Conservation (phyloP, 2,113 vertebrate species). For the Setophaga kirtlandii region DNA sequence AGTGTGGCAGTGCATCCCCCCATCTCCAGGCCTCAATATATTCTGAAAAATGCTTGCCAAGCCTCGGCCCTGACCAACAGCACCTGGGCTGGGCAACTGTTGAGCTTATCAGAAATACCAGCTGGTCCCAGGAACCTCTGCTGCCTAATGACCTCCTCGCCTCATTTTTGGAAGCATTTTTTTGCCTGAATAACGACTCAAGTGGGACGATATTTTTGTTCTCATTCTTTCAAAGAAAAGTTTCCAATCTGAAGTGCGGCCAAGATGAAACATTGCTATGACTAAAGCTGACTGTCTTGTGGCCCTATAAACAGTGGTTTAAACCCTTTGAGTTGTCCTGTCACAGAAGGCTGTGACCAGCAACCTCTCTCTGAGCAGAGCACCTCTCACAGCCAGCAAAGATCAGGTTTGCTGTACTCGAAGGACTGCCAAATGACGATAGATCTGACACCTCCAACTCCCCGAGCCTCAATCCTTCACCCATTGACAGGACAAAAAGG, state of each 20-base stretch:
- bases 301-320: not conserved
- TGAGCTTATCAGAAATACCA: not conserved
- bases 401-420: not conserved
- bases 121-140: not conserved
- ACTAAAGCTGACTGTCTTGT: fast-evolving
- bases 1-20: not conserved
- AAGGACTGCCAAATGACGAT: not conserved
- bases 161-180: not conserved
- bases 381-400: not conserved
- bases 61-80: not conserved
- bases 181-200: not conserved
- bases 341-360: not conserved
- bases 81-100: not conserved
- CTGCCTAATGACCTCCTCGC: not conserved
- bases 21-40: not conserved
- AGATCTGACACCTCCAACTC: not conserved
- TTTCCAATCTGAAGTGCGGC: fast-evolving
- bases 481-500: not conserved
- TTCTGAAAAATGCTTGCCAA: not conserved
- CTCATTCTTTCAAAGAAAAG: not conserved
- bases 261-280: not conserved
- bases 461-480: fast-evolving
- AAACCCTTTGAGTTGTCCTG: not conserved
- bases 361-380: not conserved
- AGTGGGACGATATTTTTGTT: not conserved